Base-by-base conservation (phyloP, 1,140 invertebrate genomes). In the Copidosoma floridanum region DNA sequence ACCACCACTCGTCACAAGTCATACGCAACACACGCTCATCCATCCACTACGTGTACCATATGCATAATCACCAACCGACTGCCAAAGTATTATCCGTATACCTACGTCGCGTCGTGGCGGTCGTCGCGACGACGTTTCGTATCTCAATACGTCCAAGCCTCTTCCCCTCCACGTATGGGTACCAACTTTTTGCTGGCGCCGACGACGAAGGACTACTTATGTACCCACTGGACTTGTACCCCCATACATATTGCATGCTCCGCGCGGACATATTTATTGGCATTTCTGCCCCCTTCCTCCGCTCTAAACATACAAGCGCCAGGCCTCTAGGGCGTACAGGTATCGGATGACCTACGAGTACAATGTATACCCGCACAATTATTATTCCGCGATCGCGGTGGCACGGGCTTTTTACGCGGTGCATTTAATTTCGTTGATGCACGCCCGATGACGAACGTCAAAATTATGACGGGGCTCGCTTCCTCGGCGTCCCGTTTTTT, bases 231-330 rank as follows among this genome's bases (percentile, higher is more conserved):
- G 38, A 68, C 69, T 69, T 68, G 62, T 65, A 64, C 67, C 60
- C 65, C 55, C 74, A 78, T 77, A 75, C 75, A 77, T 78, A 78
- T 77, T 78, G 72, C 73, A 78, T 76, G 71, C 61, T 67, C 44
- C 29, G 11, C 67, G 47, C 29, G 41, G 74, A 76, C 71, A 77
- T 78, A 79, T 79, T 77, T 77, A 77, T 79, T 75, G 77, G 74
- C 69, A 70, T 73, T 69, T 72, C 69, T 75, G 67, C n/a, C n/a
- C n/a, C n/a, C n/a, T n/a, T n/a, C n/a, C n/a, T n/a, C n/a, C n/a
- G n/a, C n/a, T 71, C 72, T 68, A 59, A 64, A 61, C 38, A 23
- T 62, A 41, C 43, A 63, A 32, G 29, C 54, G 18, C 53, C 29
- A 2, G 16, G 2, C 2, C 48, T 3, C 2, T 10, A n/a, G 29